Conservation (phyloP, 30 jellyfish, hydroid and myxozoan genomes). For the Hydra vulgaris region DNA sequence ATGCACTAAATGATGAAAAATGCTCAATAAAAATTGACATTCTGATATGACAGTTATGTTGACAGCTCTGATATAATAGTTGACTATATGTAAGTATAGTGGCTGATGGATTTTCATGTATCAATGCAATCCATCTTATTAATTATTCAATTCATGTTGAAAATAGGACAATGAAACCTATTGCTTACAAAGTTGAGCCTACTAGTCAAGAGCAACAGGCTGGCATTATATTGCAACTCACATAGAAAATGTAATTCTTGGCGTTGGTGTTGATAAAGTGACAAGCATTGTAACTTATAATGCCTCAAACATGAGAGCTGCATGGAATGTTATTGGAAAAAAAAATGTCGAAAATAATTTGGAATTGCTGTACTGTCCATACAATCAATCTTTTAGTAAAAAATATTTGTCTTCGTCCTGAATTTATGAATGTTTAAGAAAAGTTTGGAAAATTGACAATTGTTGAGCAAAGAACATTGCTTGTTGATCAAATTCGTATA, state of each 20-base stretch:
- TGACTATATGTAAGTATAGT: background rate
- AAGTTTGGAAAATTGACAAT: no score
- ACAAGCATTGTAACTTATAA: no score
- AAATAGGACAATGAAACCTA: background rate
- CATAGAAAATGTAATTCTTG: no score
- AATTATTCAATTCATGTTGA: background rate
- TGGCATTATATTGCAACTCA: no score
- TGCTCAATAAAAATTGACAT: background rate
- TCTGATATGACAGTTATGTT: no score
- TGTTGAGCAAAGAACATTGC: background rate
- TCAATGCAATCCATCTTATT: background rate
- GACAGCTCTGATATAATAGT: background rate
- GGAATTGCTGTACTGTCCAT: background rate
- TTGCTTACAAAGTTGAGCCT: background rate
- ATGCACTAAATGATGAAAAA: background rate
- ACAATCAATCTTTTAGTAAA: background rate
- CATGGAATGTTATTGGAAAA: background rate
- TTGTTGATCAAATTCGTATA: background rate
- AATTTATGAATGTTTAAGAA: no score
- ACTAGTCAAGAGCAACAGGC: background rate
- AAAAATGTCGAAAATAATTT: background rate
- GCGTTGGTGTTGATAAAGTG: no score
- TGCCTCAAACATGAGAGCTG: no score
- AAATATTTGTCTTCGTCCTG: no score
- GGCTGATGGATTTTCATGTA: background rate